phyloP scores from a whole-genome alignment of 1,140 invertebrate genomes.

The Arctopsyche grandis region DNA sequence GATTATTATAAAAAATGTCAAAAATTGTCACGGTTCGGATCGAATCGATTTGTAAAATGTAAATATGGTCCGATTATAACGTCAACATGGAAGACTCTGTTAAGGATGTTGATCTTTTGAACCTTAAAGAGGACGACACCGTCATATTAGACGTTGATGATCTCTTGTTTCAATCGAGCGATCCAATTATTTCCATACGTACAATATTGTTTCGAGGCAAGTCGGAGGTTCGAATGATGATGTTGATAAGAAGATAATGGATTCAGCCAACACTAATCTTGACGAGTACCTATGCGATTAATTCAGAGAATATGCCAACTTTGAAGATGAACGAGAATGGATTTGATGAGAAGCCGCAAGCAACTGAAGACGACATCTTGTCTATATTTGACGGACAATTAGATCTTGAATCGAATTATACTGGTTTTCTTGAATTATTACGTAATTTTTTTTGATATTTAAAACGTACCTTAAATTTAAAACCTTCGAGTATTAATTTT shows the following conservation, averaged over 20 bases:
- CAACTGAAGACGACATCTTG: not conserved
- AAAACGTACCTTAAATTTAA: slow-evolving; percentile 17
- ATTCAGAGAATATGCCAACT: not conserved
- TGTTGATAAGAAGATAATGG: not conserved
- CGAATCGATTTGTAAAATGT: too few relatives aligned
- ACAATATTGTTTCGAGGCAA: slow-evolving; percentile 35
- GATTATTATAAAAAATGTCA: too few relatives aligned
- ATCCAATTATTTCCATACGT: not conserved
- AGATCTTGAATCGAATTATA: slow-evolving; percentile 81
- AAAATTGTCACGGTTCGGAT: too few relatives aligned
- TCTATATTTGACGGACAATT: slow-evolving; percentile 73
- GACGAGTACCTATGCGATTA: not conserved
- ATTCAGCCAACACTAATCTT: not conserved
- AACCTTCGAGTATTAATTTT: not conserved
- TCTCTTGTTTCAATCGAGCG: not conserved
- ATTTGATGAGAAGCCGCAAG: not conserved
- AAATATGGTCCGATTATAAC: slow-evolving; percentile 12
- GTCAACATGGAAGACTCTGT: not conserved
- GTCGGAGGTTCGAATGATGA: too few relatives aligned
- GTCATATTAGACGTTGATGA: slow-evolving; percentile 43
- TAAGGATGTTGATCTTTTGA: slow-evolving; percentile 31
- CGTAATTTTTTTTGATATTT: slow-evolving; percentile 64
- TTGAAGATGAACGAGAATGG: not conserved
- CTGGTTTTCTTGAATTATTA: slow-evolving; percentile 83
- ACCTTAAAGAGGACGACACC: slow-evolving; percentile 40